Percentiles rank a stretch among this genome's conserved stretches.
Conservation (phyloP, 2,888 invertebrate species). For the Adela reaumurella region DNA sequence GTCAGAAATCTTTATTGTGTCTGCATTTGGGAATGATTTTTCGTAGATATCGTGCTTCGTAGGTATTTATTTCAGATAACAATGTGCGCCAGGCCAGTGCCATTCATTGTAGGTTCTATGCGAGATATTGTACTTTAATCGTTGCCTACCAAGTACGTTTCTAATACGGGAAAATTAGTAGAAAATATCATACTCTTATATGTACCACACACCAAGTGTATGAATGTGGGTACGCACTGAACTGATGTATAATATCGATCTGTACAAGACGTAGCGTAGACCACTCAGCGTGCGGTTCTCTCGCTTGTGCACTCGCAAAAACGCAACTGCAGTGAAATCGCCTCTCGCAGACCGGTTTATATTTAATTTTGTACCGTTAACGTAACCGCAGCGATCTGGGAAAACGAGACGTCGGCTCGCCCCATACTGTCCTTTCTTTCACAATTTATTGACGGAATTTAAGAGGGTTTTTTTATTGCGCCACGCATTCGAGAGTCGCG, state of each 20-base stretch:
- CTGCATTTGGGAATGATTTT: neutral
- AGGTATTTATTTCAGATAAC: too few relatives aligned
- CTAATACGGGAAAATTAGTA: too few relatives aligned
- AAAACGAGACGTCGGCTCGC: neutral
- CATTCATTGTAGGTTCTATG: too few relatives aligned
- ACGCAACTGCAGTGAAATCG: neutral
- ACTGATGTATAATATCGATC: too few relatives aligned
- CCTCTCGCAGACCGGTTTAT: neutral
- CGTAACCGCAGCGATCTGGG: neutral
- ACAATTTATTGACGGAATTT: neutral
- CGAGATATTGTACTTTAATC: too few relatives aligned
- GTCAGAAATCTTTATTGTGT: slow-evolving; percentile 13
- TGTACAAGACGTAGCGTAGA: too few relatives aligned
- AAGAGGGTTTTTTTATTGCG: neutral
- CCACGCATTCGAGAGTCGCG: neutral
- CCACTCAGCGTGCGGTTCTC: neutral
- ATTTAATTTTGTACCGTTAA: neutral
- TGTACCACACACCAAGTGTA: too few relatives aligned
- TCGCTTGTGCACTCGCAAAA: neutral
- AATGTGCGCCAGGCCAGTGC: too few relatives aligned
- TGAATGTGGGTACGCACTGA: too few relatives aligned
- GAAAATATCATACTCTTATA: too few relatives aligned
- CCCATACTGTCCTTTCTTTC: neutral
- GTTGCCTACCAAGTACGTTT: too few relatives aligned
- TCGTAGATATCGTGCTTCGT: neutral